These are phyloP conservation scores for Poecilobothrus nobilitatus DNA, from an alignment of 2,888 invertebrate species.

Conservation along the genomic window DNA sequence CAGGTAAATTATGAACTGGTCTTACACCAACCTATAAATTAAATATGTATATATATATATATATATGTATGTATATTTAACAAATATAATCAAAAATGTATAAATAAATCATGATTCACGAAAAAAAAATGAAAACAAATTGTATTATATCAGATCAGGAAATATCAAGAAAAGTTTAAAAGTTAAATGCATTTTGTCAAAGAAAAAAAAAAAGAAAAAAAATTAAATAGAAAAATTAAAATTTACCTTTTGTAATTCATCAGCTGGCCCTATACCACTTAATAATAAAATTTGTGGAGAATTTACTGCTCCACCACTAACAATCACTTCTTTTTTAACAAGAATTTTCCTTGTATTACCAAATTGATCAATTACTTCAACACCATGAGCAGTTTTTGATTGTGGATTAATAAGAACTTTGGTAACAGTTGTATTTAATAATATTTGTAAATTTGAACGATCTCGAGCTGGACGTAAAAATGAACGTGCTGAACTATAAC, in stretches of 20 bases:
- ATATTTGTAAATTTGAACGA: slow-evolving; percentile 70
- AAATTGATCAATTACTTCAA: slow-evolving; percentile 51
- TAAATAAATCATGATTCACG: not conserved
- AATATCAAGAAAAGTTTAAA: too few relatives aligned
- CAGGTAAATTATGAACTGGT: slow-evolving; percentile 62
- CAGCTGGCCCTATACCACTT: slow-evolving; percentile 77
- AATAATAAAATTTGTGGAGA: slow-evolving; percentile 87
- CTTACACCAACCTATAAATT: slow-evolving; percentile 50
- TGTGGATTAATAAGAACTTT: slow-evolving; percentile 66
- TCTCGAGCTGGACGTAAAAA: slow-evolving; percentile 70
- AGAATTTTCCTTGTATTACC: slow-evolving; percentile 52
- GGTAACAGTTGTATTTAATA: slow-evolving; percentile 74
- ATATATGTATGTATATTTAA: too few relatives aligned
- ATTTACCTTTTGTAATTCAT: slow-evolving; percentile 53
- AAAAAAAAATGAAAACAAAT: not conserved
- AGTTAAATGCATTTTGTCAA: too few relatives aligned
- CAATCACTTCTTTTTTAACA: slow-evolving; percentile 74
- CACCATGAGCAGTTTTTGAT: slow-evolving; percentile 66
- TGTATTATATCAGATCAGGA: too few relatives aligned
- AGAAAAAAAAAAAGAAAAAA: too few relatives aligned
- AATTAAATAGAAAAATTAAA: not conserved
- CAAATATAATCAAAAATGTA: not conserved
- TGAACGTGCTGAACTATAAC: slow-evolving; percentile 71
- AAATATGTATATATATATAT: not conserved
- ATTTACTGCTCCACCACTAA: slow-evolving; percentile 75